phyloP scores from a whole-genome alignment of 2,797 vertebrate species.

The Pagetopsis macropterus region DNA sequence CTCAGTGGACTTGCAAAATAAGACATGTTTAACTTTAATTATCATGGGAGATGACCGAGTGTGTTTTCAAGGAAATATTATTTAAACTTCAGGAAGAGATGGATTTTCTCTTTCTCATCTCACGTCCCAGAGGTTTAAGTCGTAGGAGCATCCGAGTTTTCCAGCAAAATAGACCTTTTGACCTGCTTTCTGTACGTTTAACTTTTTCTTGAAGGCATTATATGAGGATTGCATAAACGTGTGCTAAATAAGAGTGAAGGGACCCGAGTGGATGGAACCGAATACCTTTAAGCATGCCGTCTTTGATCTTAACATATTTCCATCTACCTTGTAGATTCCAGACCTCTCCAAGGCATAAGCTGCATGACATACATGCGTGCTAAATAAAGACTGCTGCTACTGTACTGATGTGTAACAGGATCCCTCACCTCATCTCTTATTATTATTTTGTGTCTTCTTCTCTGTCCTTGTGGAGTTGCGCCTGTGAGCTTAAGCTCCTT shows the following conservation, averaged over 20 bases:
- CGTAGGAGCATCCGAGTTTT: conserved; percentile 51
- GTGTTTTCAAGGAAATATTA: conserved; percentile 63
- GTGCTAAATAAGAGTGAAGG: conserved; percentile 50
- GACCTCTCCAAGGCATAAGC: conserved; percentile 42
- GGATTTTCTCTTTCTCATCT: conserved; percentile 42
- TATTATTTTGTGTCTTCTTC: conserved; percentile 3
- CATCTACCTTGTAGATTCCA: conserved; percentile 50
- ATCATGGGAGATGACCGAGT: conserved; percentile 49
- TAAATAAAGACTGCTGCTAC: conserved; percentile 52
- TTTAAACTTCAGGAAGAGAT: conserved; percentile 53
- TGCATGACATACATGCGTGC: conserved; percentile 45
- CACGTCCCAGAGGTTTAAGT: conserved; percentile 63
- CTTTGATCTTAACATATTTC: conserved; percentile 63
- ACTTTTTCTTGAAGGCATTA: conserved; percentile 39
- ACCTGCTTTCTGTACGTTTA: conserved; percentile 64
- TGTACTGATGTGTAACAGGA: conserved; percentile 39
- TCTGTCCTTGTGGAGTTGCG: conserved; percentile 36
- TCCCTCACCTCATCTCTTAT: conserved; percentile 54
- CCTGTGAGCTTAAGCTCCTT: conserved; percentile 20
- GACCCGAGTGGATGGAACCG: conserved; percentile 38
- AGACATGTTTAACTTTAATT: conserved; percentile 52
- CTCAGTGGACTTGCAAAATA: conserved; percentile 41
- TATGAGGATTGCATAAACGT: conserved; percentile 35
- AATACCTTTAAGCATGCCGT: conserved; percentile 42
- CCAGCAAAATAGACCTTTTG: conserved; percentile 63